These are phyloP conservation scores for Sycophila texana DNA, from an alignment of 2,888 invertebrate genomes.

Conservation along the genomic window DNA sequence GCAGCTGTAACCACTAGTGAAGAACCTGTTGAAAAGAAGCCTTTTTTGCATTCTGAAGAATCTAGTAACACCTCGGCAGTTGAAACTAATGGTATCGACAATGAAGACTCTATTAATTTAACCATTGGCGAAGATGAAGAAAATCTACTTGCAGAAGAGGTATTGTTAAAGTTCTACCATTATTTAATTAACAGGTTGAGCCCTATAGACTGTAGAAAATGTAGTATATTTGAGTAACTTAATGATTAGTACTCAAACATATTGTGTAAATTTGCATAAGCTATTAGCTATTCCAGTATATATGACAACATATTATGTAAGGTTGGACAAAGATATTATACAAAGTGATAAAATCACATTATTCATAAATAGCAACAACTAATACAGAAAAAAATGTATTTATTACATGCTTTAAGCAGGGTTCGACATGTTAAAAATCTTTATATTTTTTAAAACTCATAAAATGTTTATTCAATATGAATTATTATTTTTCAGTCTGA, in stretches of 20 bases:
- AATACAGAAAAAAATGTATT: too few species aligned
- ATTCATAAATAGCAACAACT: too few species aligned
- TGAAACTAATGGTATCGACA: constrained; percentile 81
- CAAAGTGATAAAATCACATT: background rate
- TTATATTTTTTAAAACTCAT: background rate
- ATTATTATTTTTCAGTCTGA: constrained; percentile 68
- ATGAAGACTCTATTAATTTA: constrained; percentile 88
- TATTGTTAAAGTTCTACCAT: constrained; percentile 70
- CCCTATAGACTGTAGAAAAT: background rate
- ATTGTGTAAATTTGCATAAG: too few species aligned
- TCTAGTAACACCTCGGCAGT: constrained; percentile 64
- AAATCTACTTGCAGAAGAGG: constrained; percentile 86
- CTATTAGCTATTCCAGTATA: too few species aligned
- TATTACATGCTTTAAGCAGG: background rate
- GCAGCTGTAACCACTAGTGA: background rate
- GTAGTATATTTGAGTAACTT: background rate
- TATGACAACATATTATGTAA: background rate
- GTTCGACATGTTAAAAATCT: background rate
- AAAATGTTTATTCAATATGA: background rate
- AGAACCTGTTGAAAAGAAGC: constrained; percentile 54
- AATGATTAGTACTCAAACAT: too few species aligned
- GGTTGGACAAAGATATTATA: background rate
- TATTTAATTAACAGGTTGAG: too few species aligned
- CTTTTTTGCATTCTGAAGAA: constrained; percentile 48
- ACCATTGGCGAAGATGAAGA: constrained; percentile 89